Evolutionary conservation across 2,888 invertebrate species (phyloP).

Genomic region (Baronia brevicornis): DNA sequence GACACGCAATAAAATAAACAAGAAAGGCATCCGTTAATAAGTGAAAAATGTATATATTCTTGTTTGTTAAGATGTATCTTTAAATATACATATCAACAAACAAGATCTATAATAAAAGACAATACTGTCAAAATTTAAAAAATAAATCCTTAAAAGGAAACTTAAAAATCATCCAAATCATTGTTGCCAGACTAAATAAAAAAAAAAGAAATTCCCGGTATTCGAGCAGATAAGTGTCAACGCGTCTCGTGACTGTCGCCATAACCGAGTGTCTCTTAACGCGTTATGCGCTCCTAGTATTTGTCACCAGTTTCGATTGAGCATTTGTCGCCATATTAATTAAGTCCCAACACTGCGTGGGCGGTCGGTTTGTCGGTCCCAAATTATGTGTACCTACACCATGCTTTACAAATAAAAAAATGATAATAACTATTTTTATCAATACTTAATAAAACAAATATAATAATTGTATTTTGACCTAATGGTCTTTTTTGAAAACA

Average conservation of each 20-base stretch:
- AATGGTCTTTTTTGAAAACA: too few relatives aligned
- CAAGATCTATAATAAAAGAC: background rate
- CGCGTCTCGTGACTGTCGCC: conserved; percentile 38
- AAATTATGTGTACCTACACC: background rate
- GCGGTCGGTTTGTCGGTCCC: background rate
- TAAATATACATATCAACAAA: too few relatives aligned
- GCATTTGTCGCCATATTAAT: conserved; percentile 43
- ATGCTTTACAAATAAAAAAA: too few relatives aligned
- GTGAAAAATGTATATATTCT: too few relatives aligned
- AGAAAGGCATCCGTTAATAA: background rate
- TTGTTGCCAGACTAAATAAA: conserved; percentile 13
- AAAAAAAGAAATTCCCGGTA: conserved; percentile 24
- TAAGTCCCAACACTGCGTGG: conserved; percentile 14
- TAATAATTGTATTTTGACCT: too few relatives aligned
- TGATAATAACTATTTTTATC: too few relatives aligned
- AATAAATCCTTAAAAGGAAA: too few relatives aligned
- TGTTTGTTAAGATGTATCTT: too few relatives aligned
- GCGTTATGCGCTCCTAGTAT: conserved; percentile 55
- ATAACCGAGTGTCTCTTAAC: conserved; percentile 34
- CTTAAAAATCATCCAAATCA: conserved; percentile 7
- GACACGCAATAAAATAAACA: conserved; percentile 6
- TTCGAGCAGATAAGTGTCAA: conserved; percentile 32
- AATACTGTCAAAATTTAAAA: background rate
- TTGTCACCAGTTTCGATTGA: conserved; percentile 67
- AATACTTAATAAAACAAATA: too few relatives aligned